Evolutionary conservation across 2,113 vertebrate genomes (phyloP).

Genomic region (Trichomycterus rosablanca): DNA sequence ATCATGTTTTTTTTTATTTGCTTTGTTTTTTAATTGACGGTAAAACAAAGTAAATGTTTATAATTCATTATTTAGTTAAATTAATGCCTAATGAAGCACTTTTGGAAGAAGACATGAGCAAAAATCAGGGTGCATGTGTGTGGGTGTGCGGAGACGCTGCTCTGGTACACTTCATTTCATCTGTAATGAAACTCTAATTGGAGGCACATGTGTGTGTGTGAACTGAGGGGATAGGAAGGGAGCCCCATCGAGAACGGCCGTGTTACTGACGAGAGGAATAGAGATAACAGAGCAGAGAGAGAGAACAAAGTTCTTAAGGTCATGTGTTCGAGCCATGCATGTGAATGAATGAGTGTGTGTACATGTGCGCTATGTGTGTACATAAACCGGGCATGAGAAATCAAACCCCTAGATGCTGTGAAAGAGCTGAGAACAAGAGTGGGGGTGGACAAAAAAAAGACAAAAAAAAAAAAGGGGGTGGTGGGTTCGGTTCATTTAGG

Average conservation of each 20-base stretch:
- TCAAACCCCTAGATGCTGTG: slow-evolving; percentile 59
- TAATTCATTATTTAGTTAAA: no score
- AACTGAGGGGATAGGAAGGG: slow-evolving; percentile 35
- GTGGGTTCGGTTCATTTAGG: slow-evolving; percentile 22
- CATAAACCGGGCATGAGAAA: slow-evolving; percentile 65
- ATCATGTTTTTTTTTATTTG: no score
- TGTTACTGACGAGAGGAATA: slow-evolving; percentile 53
- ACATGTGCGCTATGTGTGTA: slow-evolving; percentile 21
- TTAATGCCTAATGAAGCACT: no score
- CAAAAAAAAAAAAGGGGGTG: slow-evolving; percentile 13
- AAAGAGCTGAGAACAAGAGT: slow-evolving; percentile 60
- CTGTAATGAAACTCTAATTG: slow-evolving; percentile 22
- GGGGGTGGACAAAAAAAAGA: slow-evolving; percentile 35
- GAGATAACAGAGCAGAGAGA: not conserved
- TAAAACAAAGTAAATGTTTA: no score
- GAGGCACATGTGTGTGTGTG: slow-evolving; percentile 1
- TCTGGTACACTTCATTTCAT: slow-evolving; percentile 11
- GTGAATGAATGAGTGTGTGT: no score
- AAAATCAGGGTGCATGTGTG: slow-evolving; percentile 3
- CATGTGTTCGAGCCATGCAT: slow-evolving; percentile 3
- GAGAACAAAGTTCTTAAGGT: slow-evolving; percentile 13
- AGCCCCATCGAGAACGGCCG: slow-evolving; percentile 53
- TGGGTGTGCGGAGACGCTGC: not conserved
- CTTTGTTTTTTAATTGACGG: no score
- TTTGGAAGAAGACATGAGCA: no score